Conservation (phyloP, 1,140 invertebrate genomes). For the Papilio dardanus region DNA sequence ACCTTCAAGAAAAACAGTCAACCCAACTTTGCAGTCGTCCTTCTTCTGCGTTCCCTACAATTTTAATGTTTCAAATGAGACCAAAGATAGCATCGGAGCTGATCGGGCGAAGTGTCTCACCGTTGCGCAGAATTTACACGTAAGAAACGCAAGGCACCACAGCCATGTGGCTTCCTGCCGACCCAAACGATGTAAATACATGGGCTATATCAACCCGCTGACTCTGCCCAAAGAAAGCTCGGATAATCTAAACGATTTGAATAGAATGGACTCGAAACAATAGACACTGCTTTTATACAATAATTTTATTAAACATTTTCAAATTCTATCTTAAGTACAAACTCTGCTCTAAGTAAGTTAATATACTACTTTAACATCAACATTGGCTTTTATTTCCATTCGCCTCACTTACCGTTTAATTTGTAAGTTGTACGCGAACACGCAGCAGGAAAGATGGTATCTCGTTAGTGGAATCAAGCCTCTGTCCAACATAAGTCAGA, state of each 20-base stretch:
- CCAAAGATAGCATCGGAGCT: background rate
- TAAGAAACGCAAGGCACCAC: background rate
- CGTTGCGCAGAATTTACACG: background rate
- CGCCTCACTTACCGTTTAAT: background rate
- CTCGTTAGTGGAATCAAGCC: background rate
- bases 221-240: background rate
- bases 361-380: slow-evolving; percentile 9
- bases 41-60: slow-evolving; percentile 24
- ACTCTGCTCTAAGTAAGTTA: background rate
- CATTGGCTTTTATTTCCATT: slow-evolving; percentile 16
- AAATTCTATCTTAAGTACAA: background rate
- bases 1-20: background rate
- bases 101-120: background rate
- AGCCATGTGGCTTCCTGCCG: background rate
- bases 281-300: background rate
- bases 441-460: background rate
- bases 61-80: background rate
- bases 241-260: background rate
- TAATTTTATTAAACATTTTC: background rate
- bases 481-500: background rate
- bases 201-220: slow-evolving; percentile 26
- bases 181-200: slow-evolving; percentile 29
- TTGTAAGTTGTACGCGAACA: background rate
- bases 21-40: slow-evolving; percentile 16
- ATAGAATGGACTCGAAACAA: slow-evolving; percentile 6